These are phyloP conservation scores for Hypomecis atomaria DNA, from an alignment of 2,888 invertebrate genomes.

Conservation along the genomic window DNA sequence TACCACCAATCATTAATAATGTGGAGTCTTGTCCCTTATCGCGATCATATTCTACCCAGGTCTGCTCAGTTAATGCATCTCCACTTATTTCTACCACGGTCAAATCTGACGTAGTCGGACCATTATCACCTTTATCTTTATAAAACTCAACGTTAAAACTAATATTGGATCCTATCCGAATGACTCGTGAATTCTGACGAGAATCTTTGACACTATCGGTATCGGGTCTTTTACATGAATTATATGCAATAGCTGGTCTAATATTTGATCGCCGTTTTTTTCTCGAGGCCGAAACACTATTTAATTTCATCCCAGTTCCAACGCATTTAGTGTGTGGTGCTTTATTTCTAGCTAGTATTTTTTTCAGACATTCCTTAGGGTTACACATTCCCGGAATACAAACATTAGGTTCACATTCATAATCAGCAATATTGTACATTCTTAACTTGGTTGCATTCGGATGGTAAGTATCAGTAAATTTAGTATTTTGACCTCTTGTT, in stretches of 20 bases:
- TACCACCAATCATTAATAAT: conserved; percentile 5
- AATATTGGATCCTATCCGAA: conserved; percentile 49
- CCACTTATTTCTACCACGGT: conserved; percentile 10
- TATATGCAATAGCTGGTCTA: neutral
- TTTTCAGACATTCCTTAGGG: conserved; percentile 4
- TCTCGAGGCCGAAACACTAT: neutral
- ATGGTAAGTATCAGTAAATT: neutral
- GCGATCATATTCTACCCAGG: neutral
- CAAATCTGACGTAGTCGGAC: neutral
- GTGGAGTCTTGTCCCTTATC: neutral
- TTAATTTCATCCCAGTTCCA: neutral
- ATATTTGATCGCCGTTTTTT: neutral
- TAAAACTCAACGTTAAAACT: conserved; percentile 52
- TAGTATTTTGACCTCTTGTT: conserved; percentile 29
- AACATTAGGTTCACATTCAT: conserved; percentile 19
- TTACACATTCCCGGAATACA: conserved; percentile 48
- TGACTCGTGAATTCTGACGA: conserved; percentile 23
- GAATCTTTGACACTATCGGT: neutral
- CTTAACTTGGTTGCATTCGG: neutral
- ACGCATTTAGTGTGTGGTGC: neutral
- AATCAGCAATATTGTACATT: neutral
- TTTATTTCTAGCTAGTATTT: neutral
- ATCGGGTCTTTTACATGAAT: neutral
- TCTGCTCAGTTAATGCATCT: neutral
- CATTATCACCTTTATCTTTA: conserved; percentile 36